Evolutionary conservation across 2,113 vertebrate genomes (phyloP), one percentile per base, ranked within the genome.

Genomic region (Perca fluviatilis): DNA sequence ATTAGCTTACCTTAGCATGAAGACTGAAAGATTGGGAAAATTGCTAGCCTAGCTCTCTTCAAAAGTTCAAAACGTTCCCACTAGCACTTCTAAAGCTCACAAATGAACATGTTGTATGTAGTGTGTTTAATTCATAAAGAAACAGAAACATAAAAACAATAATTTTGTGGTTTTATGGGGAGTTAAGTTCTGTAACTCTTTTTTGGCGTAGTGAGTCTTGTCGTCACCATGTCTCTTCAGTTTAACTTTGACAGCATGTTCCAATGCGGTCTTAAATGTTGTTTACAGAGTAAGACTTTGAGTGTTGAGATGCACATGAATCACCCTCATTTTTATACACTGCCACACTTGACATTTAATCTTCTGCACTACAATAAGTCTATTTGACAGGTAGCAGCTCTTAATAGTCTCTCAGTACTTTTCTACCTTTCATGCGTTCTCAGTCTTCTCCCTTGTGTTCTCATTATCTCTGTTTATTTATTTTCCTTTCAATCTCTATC

Each of bases 401-500:
- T 70, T 80, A 82, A 74, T 36, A 56, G 63, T 66, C 77, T 88
- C 21, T 70, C 64, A 16, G 74, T 30, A 25, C 75, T 80, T 65
- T 5, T 1, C 68, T 71, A 13, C 75, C 43, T 69, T 30, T 67
- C 65, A 66, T 43, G 18, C 72, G 58, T 51, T 66, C 49, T 66
- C 56, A 46, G 19, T 80, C 70, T 79, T 74, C 71, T 88, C 80
- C 88, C 81, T 76, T 40, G 77, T 86, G 78, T 82, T 83, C 85
- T 92, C 80, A 89, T 87, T 86, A 86, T 70, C 67, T 82, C 46
- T 53, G 72, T 77, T 85, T 76, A 71, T 74, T 80, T 78, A 3
- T 56, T 57, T 56, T 10, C 3, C 33, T 60, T 40, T 62, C 78
- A 14, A 43, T 73, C 60, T 50, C 6, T 43, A 43, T 53, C 30